phyloP scores from a whole-genome alignment of 2,888 invertebrate species.

The Trachelus stipa region DNA sequence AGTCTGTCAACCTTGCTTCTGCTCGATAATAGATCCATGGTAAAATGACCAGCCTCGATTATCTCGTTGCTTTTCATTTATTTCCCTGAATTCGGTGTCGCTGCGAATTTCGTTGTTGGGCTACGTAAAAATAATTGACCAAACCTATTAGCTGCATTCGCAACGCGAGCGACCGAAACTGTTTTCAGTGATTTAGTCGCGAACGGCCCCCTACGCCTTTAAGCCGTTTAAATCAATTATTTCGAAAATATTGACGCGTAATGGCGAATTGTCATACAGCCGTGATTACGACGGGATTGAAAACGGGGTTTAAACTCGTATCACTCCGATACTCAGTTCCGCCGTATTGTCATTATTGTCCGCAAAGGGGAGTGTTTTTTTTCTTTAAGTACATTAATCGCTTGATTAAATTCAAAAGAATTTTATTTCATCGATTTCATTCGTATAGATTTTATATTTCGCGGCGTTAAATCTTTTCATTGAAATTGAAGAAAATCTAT shows the following conservation, averaged over 20 bases:
- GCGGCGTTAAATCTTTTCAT: neutral
- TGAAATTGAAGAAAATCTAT: neutral
- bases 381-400: neutral
- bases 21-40: neutral
- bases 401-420: neutral
- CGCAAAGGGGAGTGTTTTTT: neutral
- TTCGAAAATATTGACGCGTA: neutral
- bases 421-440: neutral
- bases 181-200: neutral
- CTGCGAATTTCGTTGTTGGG: neutral
- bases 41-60: neutral
- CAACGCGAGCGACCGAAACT: neutral
- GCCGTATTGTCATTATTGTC: neutral
- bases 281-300: neutral
- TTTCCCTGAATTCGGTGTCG: neutral
- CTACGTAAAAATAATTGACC: neutral
- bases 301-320: neutral
- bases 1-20: neutral
- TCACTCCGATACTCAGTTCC: neutral
- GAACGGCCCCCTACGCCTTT: neutral
- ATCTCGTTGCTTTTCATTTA: neutral
- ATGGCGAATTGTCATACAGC: neutral
- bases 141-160: neutral
- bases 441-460: neutral
- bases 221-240: neutral